phyloP scores from a whole-genome alignment of 2,113 vertebrate species.

The Telmatochromis bifrenatus region DNA sequence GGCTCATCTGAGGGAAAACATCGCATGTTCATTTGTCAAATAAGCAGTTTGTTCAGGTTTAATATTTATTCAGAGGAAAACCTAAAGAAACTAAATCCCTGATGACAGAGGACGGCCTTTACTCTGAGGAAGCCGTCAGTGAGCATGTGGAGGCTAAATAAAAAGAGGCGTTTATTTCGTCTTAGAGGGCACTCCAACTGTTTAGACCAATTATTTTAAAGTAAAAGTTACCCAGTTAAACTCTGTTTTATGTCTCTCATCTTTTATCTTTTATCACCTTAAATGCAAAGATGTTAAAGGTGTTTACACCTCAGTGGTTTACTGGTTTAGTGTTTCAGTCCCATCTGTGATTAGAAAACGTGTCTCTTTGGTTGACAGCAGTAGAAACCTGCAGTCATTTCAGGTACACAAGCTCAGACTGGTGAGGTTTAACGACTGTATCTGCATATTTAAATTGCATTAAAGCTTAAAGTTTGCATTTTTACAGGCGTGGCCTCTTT shows the following conservation, averaged over 20 bases:
- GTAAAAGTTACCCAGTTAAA: not conserved
- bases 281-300: not conserved
- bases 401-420: not conserved
- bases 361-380: not conserved
- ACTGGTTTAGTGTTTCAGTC: accelerated
- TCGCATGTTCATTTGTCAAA: not conserved
- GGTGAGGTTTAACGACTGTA: not conserved
- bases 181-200: not conserved
- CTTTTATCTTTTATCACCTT: not conserved
- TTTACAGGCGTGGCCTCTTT: not conserved
- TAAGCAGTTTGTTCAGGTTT: not conserved
- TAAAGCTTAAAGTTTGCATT: not conserved
- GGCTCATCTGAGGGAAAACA: not conserved
- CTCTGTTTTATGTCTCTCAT: not conserved
- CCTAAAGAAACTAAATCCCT: accelerated
- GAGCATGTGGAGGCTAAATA: not conserved
- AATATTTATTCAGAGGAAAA: not conserved
- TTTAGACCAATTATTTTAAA: not conserved
- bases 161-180: not conserved
- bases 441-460: not conserved
- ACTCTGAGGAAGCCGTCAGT: not conserved
- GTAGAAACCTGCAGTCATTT: not conserved
- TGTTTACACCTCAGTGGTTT: not conserved
- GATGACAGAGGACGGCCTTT: not conserved
- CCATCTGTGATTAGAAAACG: not conserved